Base-by-base conservation (phyloP, 2,113 vertebrate species). In the Chinchilla lanigera region DNA sequence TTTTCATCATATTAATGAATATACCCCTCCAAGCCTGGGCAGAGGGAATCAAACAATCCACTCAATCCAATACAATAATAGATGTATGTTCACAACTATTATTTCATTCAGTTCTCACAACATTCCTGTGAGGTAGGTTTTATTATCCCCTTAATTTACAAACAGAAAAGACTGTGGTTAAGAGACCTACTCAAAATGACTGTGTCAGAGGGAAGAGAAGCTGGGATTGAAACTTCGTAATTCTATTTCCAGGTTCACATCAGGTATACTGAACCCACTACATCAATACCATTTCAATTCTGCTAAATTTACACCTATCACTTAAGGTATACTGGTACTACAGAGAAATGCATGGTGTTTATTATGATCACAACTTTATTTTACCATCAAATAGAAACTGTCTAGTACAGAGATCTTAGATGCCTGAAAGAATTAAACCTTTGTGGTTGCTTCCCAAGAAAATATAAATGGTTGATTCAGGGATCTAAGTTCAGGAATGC, bases 341-440 rank as follows among this genome's bases (percentile, higher is more conserved):
- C 50, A 90, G n/a, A 86, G 24, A 84, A 80, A 84, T n/a, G 71
- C 33, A 86, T 30, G 24, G 44, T 14, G 87, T 54, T 61, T 47
- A 77, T 61, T 50, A 80, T 47, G 5, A 17, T 56, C 47, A 78
- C 90, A 86, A 84, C 6, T 91, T 58, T 78, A 96, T 86, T 83
- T 50, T 92, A 56, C 89, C 28, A 47, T 54, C 60, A 95, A 89
- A 54, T 19, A 89, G 41, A 86, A 94, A 94, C 80, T 84, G 91
- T 93, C 78, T 75, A 73, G 54, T 90, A 77, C 3, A 93, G 24
- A 96, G 54, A 61, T 14, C 52, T 30, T 96, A 20, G 86, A 38
- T 73, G 86, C 30, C 11, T 28, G 22, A 92, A 97, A 95, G 52
- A 56, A 87, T 93, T 54, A 95, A 97, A 56, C 30, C 69, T 87